Evolutionary conservation across 2,113 vertebrate genomes (phyloP).

Genomic region (Drymodes brunneopygia): DNA sequence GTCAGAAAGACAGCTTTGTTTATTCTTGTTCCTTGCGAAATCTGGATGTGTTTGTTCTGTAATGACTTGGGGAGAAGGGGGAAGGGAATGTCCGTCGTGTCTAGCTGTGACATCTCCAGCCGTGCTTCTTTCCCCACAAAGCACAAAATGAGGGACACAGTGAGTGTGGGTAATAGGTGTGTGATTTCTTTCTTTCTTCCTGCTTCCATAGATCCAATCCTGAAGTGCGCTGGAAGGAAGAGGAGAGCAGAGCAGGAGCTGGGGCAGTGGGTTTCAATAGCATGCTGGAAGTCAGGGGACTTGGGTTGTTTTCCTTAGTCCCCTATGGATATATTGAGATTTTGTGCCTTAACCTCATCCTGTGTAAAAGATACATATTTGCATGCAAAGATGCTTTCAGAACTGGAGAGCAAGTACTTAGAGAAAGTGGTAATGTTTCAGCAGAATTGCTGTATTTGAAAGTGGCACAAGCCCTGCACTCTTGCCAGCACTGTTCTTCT

Average conservation of each 20-base stretch:
- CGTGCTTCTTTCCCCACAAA: not conserved
- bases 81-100: no score
- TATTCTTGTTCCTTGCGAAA: not conserved
- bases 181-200: not conserved
- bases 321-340: not conserved
- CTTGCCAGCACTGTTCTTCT: not conserved
- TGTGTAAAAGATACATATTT: not conserved
- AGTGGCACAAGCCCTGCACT: rapidly evolving
- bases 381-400: not conserved
- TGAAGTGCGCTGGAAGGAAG: not conserved
- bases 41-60: not conserved
- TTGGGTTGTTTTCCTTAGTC: not conserved
- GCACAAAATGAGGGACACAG: not conserved
- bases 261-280: not conserved
- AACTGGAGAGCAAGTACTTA: not conserved
- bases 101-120: not conserved
- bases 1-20: not conserved
- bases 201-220: rapidly evolving
- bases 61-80: rapidly evolving
- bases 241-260: not conserved
- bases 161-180: not conserved
- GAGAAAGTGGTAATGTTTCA: not conserved
- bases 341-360: not conserved
- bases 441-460: not conserved
- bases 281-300: rapidly evolving